These are phyloP conservation scores for Platorchestia sp. DNA, from an alignment of 1,140 invertebrate genomes.

Conservation along the genomic window DNA sequence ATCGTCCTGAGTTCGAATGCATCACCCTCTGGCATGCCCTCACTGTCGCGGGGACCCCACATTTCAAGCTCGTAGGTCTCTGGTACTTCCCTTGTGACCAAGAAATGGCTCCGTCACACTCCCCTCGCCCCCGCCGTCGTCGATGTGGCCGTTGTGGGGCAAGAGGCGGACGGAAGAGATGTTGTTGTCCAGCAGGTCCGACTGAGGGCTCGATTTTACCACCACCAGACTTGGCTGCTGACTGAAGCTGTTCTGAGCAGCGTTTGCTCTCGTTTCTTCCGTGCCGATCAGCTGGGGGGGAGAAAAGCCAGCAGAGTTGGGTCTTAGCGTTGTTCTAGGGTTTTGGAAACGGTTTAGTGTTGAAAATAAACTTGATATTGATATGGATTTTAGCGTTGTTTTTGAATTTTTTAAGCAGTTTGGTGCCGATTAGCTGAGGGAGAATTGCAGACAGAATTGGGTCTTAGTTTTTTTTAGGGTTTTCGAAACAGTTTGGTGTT, in stretches of 20 bases:
- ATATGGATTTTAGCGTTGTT: no score
- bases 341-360: no score
- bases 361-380: no score
- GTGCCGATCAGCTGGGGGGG: slow-evolving; percentile 23
- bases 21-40: neutral
- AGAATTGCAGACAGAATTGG: no score
- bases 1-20: neutral
- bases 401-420: no score
- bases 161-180: neutral
- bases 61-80: slow-evolving; percentile 9
- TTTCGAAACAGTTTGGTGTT: no score
- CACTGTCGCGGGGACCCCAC: neutral
- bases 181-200: slow-evolving; percentile 44
- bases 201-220: slow-evolving; percentile 52
- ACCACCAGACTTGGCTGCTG: slow-evolving; percentile 51
- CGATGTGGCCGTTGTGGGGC: slow-evolving; percentile 47
- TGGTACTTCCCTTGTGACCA: neutral
- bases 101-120: slow-evolving; percentile 53
- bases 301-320: neutral
- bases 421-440: no score
- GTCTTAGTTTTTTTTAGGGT: no score
- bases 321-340: no score
- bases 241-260: slow-evolving; percentile 34
- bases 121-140: slow-evolving; percentile 22
- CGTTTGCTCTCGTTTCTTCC: neutral